A percentile compares a stretch with the other conserved stretches of the same genome.
These are phyloP conservation scores for human DNA, from an alignment of 2,113 vertebrate species.

Conservation along the genomic window DNA sequence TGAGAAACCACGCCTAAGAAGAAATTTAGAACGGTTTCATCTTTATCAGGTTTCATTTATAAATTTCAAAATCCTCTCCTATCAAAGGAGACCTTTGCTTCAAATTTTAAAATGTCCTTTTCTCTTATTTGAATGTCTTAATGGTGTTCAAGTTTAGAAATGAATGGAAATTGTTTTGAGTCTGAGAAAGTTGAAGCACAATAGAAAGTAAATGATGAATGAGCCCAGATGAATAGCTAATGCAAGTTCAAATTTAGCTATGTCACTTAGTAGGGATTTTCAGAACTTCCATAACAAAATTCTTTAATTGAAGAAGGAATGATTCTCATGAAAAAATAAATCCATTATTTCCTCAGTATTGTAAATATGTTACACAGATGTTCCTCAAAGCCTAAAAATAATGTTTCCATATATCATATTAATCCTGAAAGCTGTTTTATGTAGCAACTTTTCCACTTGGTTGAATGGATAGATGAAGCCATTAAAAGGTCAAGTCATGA, in stretches of 20 bases:
- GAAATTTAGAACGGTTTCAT: background rate
- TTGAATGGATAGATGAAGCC: background rate
- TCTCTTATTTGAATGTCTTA: background rate
- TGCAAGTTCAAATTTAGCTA: background rate
- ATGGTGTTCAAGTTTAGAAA: background rate
- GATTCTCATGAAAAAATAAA: background rate
- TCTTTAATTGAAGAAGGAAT: background rate
- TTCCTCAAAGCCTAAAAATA: background rate
- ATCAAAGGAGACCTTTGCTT: background rate
- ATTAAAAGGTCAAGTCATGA: background rate
- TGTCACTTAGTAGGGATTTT: background rate
- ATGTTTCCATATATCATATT: background rate
- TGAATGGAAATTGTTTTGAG: background rate
- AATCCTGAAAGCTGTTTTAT: background rate
- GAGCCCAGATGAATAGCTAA: background rate
- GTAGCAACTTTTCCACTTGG: background rate
- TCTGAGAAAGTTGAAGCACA: background rate
- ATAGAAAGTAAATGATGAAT: background rate
- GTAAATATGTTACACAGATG: background rate
- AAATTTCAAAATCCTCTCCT: constrained; percentile 1
- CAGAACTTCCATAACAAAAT: background rate
- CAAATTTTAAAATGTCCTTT: background rate
- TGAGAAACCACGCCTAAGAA: background rate
- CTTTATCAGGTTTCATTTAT: constrained; percentile 15
- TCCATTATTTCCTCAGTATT: background rate